phyloP scores from a whole-genome alignment of 2,888 invertebrate species.

The Acronicta leporina region DNA sequence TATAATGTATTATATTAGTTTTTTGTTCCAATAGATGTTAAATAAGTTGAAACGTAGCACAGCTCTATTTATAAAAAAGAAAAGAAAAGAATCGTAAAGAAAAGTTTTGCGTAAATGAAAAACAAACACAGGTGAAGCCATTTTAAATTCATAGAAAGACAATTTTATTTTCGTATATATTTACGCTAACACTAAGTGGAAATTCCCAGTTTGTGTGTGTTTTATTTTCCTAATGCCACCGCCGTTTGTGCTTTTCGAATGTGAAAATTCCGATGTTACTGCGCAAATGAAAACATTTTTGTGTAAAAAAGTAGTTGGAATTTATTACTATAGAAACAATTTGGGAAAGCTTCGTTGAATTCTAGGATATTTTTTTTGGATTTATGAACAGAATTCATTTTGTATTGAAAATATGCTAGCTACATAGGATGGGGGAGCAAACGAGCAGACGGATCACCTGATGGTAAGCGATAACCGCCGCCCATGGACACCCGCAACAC shows the following conservation, averaged over 20 bases:
- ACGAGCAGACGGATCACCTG: too few relatives aligned
- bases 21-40: too few relatives aligned
- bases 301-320: constrained; percentile 2
- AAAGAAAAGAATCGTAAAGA: neutral
- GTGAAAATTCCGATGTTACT: neutral
- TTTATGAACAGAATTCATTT: neutral
- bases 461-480: too few relatives aligned
- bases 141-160: constrained; percentile 24
- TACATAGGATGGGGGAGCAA: too few relatives aligned
- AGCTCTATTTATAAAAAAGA: neutral
- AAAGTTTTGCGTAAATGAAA: constrained; percentile 7
- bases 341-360: neutral
- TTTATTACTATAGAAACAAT: neutral
- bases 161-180: neutral
- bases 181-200: constrained; percentile 9
- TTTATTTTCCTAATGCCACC: constrained; percentile 16
- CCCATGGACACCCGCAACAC: too few relatives aligned
- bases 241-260: neutral
- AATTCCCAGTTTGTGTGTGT: constrained; percentile 10
- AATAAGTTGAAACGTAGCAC: neutral
- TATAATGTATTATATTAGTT: too few relatives aligned
- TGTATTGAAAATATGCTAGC: neutral
- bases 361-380: neutral
- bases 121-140: constrained; percentile 10
- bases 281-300: neutral